Percentiles rank a stretch among this genome's conserved stretches.
These are phyloP conservation scores for Pseudomyrmex dendroicus DNA, from an alignment of 1,140 invertebrate species.

Conservation along the genomic window DNA sequence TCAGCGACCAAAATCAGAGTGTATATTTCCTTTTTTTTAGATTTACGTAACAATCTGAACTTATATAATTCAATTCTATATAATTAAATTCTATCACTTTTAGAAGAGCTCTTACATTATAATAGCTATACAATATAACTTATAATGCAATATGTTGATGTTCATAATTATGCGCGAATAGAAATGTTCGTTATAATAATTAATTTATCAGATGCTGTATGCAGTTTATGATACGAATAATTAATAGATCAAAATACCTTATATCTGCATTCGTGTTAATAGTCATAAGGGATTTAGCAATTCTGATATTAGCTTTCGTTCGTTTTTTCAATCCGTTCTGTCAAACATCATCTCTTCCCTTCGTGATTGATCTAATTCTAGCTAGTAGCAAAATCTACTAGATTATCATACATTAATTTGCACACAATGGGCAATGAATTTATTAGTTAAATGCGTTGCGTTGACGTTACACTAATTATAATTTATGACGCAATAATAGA, in stretches of 20 bases:
- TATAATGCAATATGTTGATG: slow-evolving; percentile 38
- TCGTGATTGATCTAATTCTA: slow-evolving; percentile 66
- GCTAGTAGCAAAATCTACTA: slow-evolving; percentile 61
- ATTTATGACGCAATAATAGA: slow-evolving; percentile 73
- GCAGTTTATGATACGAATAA: slow-evolving; percentile 53
- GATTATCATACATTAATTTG: slow-evolving; percentile 75
- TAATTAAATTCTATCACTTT: too few species aligned
- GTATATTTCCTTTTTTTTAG: too few species aligned
- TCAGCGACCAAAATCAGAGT: too few species aligned
- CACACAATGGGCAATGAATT: slow-evolving; percentile 69
- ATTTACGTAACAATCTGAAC: too few species aligned
- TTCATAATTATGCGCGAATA: slow-evolving; percentile 49
- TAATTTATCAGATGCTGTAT: slow-evolving; percentile 46
- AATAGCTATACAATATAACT: slow-evolving; percentile 7
- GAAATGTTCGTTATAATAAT: slow-evolving; percentile 46
- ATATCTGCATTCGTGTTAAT: slow-evolving; percentile 53
- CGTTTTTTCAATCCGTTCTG: slow-evolving; percentile 61
- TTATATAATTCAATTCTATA: too few species aligned
- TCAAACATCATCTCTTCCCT: slow-evolving; percentile 48
- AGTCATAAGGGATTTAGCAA: slow-evolving; percentile 42
- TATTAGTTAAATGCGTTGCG: slow-evolving; percentile 72
- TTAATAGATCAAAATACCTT: slow-evolving; percentile 59
- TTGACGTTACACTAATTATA: slow-evolving; percentile 69
- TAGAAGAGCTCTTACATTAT: not conserved
- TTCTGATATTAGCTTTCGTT: slow-evolving; percentile 50